phyloP scores from a whole-genome alignment of 2,113 vertebrate species.

The Halcyon senegalensis region DNA sequence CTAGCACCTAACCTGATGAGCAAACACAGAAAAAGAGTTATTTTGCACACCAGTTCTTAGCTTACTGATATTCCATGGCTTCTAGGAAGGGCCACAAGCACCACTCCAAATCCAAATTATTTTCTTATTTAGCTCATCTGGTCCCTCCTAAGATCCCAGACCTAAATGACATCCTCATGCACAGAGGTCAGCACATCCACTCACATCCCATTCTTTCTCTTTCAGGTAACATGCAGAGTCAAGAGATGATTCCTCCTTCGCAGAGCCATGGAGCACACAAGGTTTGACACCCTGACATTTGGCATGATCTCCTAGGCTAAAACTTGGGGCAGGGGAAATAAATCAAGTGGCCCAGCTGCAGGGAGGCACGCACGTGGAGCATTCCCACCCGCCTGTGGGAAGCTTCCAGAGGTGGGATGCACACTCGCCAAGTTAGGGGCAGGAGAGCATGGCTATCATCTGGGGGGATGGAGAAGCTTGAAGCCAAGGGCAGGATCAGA shows the following conservation, averaged over 20 bases:
- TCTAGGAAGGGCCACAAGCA: neutral
- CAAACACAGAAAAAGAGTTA: neutral
- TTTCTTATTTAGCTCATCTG: neutral
- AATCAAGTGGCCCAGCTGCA: accelerated
- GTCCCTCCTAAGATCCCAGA: neutral
- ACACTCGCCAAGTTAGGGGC: accelerated
- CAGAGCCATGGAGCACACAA: accelerated
- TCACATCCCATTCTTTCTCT: neutral
- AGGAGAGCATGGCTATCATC: neutral
- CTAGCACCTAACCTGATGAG: neutral
- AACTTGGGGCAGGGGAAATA: neutral
- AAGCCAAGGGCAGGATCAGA: neutral
- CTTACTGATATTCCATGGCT: neutral
- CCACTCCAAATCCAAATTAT: neutral
- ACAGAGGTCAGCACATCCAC: neutral
- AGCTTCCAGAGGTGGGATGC: neutral
- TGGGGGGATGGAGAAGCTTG: neutral
- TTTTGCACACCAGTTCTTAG: neutral
- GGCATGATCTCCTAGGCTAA: too few relatives aligned
- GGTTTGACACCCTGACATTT: neutral
- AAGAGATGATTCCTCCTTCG: neutral
- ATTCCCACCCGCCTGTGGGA: accelerated
- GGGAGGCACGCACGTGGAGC: accelerated
- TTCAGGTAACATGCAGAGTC: neutral
- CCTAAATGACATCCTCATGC: neutral